Evolutionary conservation across 2,113 vertebrate species (phyloP).

Genomic region (Trogon surrucura): DNA sequence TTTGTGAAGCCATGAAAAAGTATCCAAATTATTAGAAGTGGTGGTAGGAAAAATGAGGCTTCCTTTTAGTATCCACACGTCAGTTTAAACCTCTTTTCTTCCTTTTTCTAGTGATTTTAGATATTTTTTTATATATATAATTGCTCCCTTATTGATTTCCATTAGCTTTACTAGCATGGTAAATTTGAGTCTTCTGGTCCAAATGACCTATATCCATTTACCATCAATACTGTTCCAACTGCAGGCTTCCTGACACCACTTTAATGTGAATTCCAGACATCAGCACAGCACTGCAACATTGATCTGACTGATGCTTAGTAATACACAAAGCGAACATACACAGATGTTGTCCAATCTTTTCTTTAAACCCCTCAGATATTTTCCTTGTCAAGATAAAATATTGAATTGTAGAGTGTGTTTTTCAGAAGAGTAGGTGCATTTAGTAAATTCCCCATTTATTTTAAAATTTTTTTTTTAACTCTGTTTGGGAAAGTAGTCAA

Average conservation of each 20-base stretch:
- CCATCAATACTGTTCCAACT: slow-evolving; percentile 29
- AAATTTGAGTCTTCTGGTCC: slow-evolving; percentile 3
- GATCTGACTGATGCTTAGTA: slow-evolving; percentile 25
- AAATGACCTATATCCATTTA: slow-evolving; percentile 48
- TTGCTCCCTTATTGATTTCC: slow-evolving; percentile 22
- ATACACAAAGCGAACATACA: not conserved
- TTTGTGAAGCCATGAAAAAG: not conserved
- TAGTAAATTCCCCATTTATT: slow-evolving; percentile 10
- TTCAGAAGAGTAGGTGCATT: not conserved
- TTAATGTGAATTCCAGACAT: slow-evolving; percentile 60
- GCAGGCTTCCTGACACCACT: slow-evolving; percentile 32
- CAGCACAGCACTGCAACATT: slow-evolving; percentile 23
- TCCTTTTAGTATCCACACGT: not conserved
- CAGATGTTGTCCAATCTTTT: slow-evolving; percentile 29
- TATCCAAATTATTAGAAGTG: not conserved
- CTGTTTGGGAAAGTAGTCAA: slow-evolving; percentile 27
- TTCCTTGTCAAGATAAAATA: slow-evolving; percentile 38
- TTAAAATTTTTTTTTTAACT: not conserved
- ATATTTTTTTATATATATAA: not conserved
- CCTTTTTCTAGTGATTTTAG: not conserved
- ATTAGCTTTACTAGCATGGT: not conserved
- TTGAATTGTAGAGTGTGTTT: not conserved
- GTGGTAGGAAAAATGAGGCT: not conserved
- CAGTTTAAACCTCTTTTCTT: not conserved
- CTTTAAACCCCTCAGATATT: not conserved